Base-by-base conservation (phyloP, 2,888 invertebrate species). In the Himalopsyche tibetana region DNA sequence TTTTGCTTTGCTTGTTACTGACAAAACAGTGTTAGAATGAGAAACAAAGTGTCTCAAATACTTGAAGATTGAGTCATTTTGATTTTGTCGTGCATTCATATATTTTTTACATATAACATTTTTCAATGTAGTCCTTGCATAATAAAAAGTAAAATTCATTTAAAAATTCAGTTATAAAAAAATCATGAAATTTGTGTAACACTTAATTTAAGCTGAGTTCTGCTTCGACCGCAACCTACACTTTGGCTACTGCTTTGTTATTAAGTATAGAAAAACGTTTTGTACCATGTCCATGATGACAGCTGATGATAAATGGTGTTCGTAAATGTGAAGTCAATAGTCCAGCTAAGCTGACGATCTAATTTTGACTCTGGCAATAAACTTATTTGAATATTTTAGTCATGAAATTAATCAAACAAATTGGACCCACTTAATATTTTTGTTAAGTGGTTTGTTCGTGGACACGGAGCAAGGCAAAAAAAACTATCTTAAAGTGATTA, bases 381-480 rank as follows among this genome's bases (percentile, higher is more conserved):
- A 83, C 83, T 83, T 84, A 84, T 84, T 84, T 84, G 79, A 84
- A 84, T 84, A 84, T 79, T 84, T 84, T 42, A 80, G 69, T 84
- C 51, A 45, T 79, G 84, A 56, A 79, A 84, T 84, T 84, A 80
- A 84, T 84, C 84, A 84, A 84, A 84, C 79, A 69, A 83, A 74
- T 83, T 82, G 85, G 69, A 82, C 42, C 82, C 85, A 82, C 82
- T 82, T 82, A 82, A 55, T 56, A 82, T 28, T 40, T 82, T 56
- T 55, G 38, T 56, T 55, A 82, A 56, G 55, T 82, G 40, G 55
- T 74, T 74, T 74, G 74, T 38, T 36, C 74, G 74, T 36, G 74
- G 15, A 74, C 74, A 36, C 4, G 74, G 74, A 5, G 38, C 12
- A 74, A 15, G 8, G 51, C 51, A 15, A 63, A 63, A 74, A 74